Evolutionary conservation across 2,797 vertebrate genomes (phyloP).

Genomic region (Cryptoprocta ferox): DNA sequence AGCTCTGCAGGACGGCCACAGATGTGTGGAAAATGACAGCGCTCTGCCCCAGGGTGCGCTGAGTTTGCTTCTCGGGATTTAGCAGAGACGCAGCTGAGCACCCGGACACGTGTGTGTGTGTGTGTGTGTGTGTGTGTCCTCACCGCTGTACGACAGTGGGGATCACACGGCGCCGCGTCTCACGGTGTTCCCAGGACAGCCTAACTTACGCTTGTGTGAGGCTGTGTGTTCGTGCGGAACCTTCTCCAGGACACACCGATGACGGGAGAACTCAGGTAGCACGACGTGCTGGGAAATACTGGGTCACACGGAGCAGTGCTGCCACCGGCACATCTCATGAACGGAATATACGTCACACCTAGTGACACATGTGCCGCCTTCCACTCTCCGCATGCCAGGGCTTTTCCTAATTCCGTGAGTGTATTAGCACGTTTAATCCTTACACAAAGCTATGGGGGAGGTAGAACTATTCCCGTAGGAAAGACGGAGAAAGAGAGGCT

Average conservation of each 20-base stretch:
- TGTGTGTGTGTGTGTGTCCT: fast-evolving
- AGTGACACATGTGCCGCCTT: fast-evolving
- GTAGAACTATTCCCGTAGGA: not conserved
- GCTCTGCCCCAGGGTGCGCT: not conserved
- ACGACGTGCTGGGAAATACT: not conserved
- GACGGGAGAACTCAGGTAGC: not conserved
- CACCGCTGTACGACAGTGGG: not conserved
- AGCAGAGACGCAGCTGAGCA: not conserved
- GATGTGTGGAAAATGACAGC: not conserved
- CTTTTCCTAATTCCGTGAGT: too few species aligned
- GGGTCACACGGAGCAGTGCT: fast-evolving
- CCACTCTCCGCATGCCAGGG: too few species aligned
- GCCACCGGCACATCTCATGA: fast-evolving
- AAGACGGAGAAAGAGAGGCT: not conserved
- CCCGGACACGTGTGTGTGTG: fast-evolving
- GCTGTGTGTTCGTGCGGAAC: fast-evolving
- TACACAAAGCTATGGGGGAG: fast-evolving
- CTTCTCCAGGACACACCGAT: not conserved
- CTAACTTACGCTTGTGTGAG: too few species aligned
- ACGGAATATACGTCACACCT: fast-evolving
- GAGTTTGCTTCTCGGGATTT: not conserved
- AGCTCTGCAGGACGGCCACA: not conserved
- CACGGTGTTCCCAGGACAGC: not conserved
- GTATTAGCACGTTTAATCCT: fast-evolving
- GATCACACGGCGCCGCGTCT: not conserved